Percentiles rank a stretch among this genome's conserved stretches.
phyloP scores from a whole-genome alignment of 2,797 vertebrate species.

The Enteromius trimaculatus region DNA sequence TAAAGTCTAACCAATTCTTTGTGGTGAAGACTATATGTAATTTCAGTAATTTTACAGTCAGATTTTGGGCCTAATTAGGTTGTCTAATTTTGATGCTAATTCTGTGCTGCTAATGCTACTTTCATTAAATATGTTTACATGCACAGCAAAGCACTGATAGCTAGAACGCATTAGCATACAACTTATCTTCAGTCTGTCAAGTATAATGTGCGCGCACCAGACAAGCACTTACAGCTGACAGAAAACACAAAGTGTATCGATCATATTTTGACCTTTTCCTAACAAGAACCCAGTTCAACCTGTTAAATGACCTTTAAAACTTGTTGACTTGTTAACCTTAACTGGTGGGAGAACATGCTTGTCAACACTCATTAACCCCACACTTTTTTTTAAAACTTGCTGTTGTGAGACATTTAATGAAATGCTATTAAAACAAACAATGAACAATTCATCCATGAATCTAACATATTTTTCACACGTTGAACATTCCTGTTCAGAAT shows the following conservation, averaged over 20 bases:
- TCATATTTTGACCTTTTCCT: constrained; percentile 6
- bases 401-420: not conserved
- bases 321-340: not conserved
- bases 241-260: not conserved
- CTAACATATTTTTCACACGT: not conserved
- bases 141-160: too few species aligned
- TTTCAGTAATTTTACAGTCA: not conserved
- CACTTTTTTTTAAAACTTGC: too few species aligned
- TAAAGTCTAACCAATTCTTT: not conserved
- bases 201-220: not conserved
- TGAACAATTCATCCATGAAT: not conserved
- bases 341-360: not conserved
- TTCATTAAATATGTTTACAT: not conserved
- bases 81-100: not conserved
- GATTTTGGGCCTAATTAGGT: too few species aligned
- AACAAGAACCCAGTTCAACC: constrained; percentile 3
- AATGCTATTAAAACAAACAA: not conserved
- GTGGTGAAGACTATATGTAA: too few species aligned
- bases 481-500: not conserved
- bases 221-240: not conserved
- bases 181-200: not conserved
- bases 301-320: not conserved
- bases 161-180: not conserved
- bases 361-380: not conserved
- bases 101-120: not conserved